Conservation (phyloP, 2,888 invertebrate genomes). For the Hololepta plana region DNA sequence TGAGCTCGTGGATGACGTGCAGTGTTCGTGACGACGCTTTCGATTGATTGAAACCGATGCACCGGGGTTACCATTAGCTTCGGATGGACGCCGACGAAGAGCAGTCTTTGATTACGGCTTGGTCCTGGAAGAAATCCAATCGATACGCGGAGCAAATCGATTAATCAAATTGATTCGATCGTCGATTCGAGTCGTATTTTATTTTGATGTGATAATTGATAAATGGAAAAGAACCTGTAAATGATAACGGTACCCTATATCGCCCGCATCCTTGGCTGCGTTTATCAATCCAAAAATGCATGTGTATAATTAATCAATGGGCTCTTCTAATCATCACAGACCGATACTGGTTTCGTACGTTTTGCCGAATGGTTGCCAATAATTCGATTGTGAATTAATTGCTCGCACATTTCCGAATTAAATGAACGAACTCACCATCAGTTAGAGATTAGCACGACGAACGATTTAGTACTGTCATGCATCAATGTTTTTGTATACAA, state of each 20-base stretch:
- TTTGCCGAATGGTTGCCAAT: too few species aligned
- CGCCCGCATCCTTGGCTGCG: conserved; percentile 60
- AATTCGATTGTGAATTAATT: too few species aligned
- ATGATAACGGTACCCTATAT: conserved; percentile 47
- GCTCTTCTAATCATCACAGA: too few species aligned
- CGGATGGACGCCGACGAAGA: conserved; percentile 15
- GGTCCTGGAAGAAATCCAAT: conserved; percentile 9
- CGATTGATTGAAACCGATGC: conserved; percentile 45
- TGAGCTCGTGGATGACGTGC: conserved; percentile 25
- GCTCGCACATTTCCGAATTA: too few species aligned
- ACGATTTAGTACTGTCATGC: too few species aligned
- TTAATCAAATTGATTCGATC: too few species aligned
- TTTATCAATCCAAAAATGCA: conserved; percentile 84
- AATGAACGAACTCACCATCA: too few species aligned
- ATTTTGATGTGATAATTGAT: not conserved
- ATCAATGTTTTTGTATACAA: too few species aligned
- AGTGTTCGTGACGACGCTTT: conserved; percentile 34
- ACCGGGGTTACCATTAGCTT: conserved; percentile 56
- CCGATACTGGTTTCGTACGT: too few species aligned
- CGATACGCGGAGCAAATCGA: too few species aligned
- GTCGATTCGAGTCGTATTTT: not conserved
- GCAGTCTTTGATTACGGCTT: conserved; percentile 16
- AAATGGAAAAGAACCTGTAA: conserved; percentile 17
- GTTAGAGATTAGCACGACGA: too few species aligned
- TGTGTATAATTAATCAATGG: too few species aligned